Evolutionary conservation across 2,888 invertebrate genomes (phyloP).

Genomic region (Lamproptera curius): DNA sequence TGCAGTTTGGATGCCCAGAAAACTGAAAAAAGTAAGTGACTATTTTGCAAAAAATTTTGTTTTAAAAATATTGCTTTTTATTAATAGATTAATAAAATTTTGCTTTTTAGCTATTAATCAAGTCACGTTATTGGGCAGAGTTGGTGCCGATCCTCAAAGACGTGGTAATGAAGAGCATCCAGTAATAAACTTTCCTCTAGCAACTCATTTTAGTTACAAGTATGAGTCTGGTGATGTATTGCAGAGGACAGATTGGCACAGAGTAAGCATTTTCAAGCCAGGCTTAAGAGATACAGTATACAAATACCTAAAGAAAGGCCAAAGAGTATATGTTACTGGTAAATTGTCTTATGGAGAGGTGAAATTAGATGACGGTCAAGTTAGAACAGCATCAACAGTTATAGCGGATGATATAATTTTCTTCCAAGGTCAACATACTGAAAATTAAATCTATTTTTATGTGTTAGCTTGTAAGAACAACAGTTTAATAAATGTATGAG

Average conservation of each 20-base stretch:
- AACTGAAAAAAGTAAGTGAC: constrained; percentile 64
- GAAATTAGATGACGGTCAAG: constrained; percentile 85
- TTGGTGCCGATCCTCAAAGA: constrained; percentile 92
- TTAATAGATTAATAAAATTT: background rate
- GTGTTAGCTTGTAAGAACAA: constrained; percentile 17
- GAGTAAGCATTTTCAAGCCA: constrained; percentile 91
- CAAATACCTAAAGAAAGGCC: constrained; percentile 90
- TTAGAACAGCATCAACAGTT: constrained; percentile 85
- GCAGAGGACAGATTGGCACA: constrained; percentile 95
- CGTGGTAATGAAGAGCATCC: constrained; percentile 90
- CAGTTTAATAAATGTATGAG: constrained; percentile 10
- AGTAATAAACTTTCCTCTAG: constrained; percentile 92
- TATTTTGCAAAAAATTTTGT: constrained; percentile 1
- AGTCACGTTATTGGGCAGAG: constrained; percentile 90
- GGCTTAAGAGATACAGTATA: constrained; percentile 87
- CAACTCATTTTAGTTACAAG: constrained; percentile 92
- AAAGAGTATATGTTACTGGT: constrained; percentile 89
- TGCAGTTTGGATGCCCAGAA: constrained; percentile 43
- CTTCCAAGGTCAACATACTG: constrained; percentile 73
- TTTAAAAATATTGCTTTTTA: background rate
- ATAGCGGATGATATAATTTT: constrained; percentile 93
- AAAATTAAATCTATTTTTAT: constrained; percentile 22
- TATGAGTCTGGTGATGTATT: constrained; percentile 87
- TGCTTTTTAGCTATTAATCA: constrained; percentile 82
- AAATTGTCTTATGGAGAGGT: constrained; percentile 91